These are phyloP conservation scores for Lepetodrilus schrolli DNA, from an alignment of 2,888 invertebrate species.

Conservation along the genomic window DNA sequence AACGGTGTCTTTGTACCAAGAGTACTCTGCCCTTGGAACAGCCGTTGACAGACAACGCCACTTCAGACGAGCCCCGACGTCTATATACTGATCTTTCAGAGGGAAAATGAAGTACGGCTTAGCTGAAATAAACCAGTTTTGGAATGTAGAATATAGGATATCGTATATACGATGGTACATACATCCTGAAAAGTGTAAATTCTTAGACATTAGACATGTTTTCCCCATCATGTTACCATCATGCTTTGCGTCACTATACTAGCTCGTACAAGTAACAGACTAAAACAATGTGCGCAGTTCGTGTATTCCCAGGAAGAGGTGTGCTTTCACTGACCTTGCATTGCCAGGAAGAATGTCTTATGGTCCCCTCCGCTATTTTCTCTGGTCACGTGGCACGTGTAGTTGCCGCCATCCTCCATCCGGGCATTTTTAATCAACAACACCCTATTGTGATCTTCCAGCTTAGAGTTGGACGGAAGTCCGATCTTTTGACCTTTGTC, in stretches of 20 bases:
- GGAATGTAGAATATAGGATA: conserved; percentile 37
- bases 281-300: no score
- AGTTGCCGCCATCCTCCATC: conserved; percentile 94
- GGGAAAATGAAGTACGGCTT: conserved; percentile 70
- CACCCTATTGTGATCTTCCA: conserved; percentile 88
- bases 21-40: conserved; percentile 52
- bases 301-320: neutral
- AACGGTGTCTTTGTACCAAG: conserved; percentile 65
- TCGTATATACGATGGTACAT: no score
- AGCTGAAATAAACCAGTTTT: conserved; percentile 58
- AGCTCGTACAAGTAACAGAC: no score
- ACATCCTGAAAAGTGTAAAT: no score
- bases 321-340: conserved; percentile 40
- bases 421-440: conserved; percentile 88
- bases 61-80: conserved; percentile 37
- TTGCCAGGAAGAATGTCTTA: conserved; percentile 39
- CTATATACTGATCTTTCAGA: conserved; percentile 66
- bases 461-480: conserved; percentile 83
- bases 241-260: no score
- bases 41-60: conserved; percentile 42
- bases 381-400: conserved; percentile 84
- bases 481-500: conserved; percentile 74
- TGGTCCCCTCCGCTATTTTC: conserved; percentile 16
- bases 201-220: no score
- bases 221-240: no score